These are phyloP conservation scores for Lamprotornis superbus DNA, from an alignment of 2,113 vertebrate species.

Conservation along the genomic window DNA sequence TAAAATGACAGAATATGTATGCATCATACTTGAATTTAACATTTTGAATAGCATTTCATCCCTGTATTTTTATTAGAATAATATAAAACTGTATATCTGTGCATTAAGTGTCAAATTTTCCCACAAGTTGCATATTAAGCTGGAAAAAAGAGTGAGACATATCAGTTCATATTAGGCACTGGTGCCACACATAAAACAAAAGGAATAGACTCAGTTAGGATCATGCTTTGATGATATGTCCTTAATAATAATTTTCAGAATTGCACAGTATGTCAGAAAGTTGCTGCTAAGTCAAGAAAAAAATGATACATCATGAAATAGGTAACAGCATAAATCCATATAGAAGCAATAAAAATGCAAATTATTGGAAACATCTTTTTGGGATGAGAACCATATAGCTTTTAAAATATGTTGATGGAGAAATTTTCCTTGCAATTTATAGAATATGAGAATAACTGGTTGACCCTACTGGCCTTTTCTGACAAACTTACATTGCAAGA, in stretches of 20 bases:
- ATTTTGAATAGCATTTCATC: neutral
- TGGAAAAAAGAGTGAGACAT: neutral
- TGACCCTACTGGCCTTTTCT: neutral
- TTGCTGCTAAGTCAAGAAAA: fast-evolving
- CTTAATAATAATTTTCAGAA: neutral
- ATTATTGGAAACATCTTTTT: neutral
- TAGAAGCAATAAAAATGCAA: neutral
- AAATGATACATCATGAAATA: neutral
- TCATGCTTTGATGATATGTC: neutral
- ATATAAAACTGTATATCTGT: neutral
- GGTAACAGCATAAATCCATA: neutral
- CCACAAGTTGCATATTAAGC: neutral
- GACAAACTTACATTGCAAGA: neutral
- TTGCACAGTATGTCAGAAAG: neutral
- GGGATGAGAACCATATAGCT: neutral
- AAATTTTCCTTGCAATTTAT: neutral
- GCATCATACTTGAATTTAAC: neutral
- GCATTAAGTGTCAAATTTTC: neutral
- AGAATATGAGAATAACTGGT: neutral
- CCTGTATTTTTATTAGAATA: neutral
- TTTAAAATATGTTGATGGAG: neutral
- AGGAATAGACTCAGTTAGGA: neutral
- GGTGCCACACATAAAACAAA: neutral
- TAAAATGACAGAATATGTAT: neutral
- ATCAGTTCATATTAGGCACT: neutral